Base-by-base conservation (phyloP, 2,888 invertebrate species). In the Andrena flavipes region DNA sequence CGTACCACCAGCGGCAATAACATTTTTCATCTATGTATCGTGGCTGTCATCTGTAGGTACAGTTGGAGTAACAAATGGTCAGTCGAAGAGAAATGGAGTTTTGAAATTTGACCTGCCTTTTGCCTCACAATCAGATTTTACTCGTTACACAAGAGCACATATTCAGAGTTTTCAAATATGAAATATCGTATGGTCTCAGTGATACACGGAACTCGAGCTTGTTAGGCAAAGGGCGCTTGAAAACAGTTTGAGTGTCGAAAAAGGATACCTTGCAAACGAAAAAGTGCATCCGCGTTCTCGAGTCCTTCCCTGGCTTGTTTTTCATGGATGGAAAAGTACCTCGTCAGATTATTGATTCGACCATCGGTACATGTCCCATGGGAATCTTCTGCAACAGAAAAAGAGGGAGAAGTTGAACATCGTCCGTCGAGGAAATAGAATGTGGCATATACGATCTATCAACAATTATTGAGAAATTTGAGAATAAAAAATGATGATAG, bases 281-380 rank as follows among this genome's bases (percentile, higher is more conserved):
- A 56, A 23, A 23, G 56, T 56, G 26, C 20, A 56, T 54, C 4
- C 16, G 33, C 35, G 13, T 33, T 30, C 49, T 49, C 35, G 10
- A 10, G 51, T 33, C 16, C 5, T 16, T 75, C 2, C 3, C 48
- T 16, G 30, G 59, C 13, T 83, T 79, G 13, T 74, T 84, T 70
- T 69, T 49, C 70, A 23, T 62, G 23, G 48, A 62, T 56, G 65
- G 83, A 75, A 83, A 83, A 76, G 75, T 78, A 79, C 60, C 65
- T 30, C 54, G 35, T 68, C 64, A 51, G 70, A 64, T 65, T 72
- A 84, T 84, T 73, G 80, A 76, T 67, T 84, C 76, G 63, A 67
- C 26, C 75, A 79, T 65, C 65, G 64, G 16, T 67, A 67, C 56
- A 30, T 62, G 73, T 70, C 76, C 69, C 84, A 73, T 35, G 69